Conservation (phyloP, 2,113 vertebrate species). For the Pterocles burchelli region DNA sequence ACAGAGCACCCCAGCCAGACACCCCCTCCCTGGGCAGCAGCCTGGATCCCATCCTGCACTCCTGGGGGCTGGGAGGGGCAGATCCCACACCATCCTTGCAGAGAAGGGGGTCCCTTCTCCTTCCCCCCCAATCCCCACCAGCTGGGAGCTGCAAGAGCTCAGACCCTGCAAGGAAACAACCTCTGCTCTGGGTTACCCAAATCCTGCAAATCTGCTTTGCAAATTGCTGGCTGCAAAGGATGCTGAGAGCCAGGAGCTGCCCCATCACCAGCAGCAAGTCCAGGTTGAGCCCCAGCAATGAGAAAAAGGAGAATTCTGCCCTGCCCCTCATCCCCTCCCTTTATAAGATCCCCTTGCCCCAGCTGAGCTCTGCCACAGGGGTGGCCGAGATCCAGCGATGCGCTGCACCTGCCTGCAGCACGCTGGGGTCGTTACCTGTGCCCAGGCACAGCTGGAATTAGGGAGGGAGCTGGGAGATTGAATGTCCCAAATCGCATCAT, state of each 20-base stretch:
- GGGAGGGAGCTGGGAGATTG: background rate
- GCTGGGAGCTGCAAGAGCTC: background rate
- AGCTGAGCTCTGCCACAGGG: background rate
- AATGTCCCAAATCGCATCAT: constrained; percentile 54
- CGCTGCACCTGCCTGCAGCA: constrained; percentile 67
- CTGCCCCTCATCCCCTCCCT: background rate
- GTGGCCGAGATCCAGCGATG: constrained; percentile 50
- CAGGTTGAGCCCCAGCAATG: rapidly evolving
- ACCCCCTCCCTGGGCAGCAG: rapidly evolving
- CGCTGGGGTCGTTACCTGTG: background rate
- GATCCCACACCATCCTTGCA: background rate
- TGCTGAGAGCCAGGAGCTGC: background rate
- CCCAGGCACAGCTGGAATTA: constrained; percentile 54
- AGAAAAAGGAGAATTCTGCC: background rate
- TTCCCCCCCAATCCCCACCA: background rate
- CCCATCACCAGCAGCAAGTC: background rate
- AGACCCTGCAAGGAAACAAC: background rate
- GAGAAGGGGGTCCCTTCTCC: background rate
- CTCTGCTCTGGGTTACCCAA: rapidly evolving
- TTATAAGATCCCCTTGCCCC: background rate
- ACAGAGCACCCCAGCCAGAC: background rate
- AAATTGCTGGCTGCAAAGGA: rapidly evolving
- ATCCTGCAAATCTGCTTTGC: background rate
- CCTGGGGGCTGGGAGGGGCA: background rate
- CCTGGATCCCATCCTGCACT: background rate